Evolutionary conservation across 2,888 invertebrate species (phyloP).

Genomic region (Leuctra nigra): DNA sequence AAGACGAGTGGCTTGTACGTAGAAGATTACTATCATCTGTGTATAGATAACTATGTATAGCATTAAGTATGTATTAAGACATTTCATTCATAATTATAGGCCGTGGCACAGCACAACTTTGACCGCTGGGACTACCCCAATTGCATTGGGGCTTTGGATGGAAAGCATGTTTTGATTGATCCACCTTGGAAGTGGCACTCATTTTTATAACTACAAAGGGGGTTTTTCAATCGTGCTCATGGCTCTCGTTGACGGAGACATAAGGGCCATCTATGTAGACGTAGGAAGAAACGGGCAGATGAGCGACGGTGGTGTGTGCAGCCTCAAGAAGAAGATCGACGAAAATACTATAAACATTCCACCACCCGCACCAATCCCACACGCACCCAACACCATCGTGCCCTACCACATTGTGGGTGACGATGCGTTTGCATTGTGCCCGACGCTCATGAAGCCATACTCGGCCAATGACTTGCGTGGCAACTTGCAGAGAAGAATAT

Average conservation of each 20-base stretch:
- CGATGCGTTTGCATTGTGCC: slow-evolving; percentile 6
- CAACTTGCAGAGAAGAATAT: slow-evolving; percentile 2
- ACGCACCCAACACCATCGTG: background rate
- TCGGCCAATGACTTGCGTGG: background rate
- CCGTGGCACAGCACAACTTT: background rate
- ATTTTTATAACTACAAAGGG: slow-evolving; percentile 32
- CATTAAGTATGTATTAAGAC: too few species aligned
- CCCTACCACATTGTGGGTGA: slow-evolving; percentile 17
- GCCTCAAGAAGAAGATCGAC: background rate
- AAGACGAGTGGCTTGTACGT: slow-evolving; percentile 1
- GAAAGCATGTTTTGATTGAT: slow-evolving; percentile 32
- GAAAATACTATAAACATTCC: background rate
- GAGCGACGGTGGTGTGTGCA: slow-evolving; percentile 14
- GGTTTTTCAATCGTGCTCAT: slow-evolving; percentile 31
- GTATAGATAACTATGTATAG: too few species aligned
- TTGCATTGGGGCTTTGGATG: slow-evolving; percentile 33
- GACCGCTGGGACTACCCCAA: slow-evolving; percentile 30
- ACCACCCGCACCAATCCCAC: background rate
- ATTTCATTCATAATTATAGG: too few species aligned
- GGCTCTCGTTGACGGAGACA: slow-evolving; percentile 30
- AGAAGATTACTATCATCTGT: too few species aligned
- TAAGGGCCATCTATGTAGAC: slow-evolving; percentile 31
- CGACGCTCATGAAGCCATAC: background rate
- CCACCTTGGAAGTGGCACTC: slow-evolving; percentile 31
- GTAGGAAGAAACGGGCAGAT: slow-evolving; percentile 30